Conservation (phyloP, 92 coral and sea anemone genomes). For the Bergia puertoricense region DNA sequence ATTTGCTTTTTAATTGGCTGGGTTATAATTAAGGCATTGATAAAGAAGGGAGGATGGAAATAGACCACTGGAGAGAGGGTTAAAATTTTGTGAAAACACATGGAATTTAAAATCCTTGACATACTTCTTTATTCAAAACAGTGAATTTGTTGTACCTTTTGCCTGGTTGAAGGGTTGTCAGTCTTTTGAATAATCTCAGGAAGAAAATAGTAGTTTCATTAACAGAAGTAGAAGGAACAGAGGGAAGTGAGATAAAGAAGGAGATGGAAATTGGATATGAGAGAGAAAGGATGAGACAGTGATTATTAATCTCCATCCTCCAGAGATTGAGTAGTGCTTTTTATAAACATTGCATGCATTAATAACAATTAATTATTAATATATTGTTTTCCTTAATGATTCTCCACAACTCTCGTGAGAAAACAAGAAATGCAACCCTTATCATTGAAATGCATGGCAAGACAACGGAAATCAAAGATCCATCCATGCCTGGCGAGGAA, state of each 20-base stretch:
- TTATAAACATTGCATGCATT: too few species aligned
- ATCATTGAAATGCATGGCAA: constrained; percentile 83
- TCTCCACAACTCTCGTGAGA: constrained; percentile 87
- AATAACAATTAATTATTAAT: not conserved
- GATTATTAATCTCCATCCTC: not conserved
- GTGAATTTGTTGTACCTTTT: too few species aligned
- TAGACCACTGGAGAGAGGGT: too few species aligned
- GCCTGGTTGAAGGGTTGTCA: too few species aligned
- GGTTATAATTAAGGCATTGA: too few species aligned
- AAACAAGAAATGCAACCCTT: constrained; percentile 79
- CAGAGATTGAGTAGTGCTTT: not conserved
- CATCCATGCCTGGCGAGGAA: constrained; percentile 63
- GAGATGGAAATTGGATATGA: not conserved
- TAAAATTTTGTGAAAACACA: too few species aligned
- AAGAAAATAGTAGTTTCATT: too few species aligned
- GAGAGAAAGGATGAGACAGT: not conserved
- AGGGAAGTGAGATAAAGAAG: not conserved
- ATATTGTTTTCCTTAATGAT: constrained; percentile 51
- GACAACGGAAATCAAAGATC: constrained; percentile 83
- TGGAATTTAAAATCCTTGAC: too few species aligned
- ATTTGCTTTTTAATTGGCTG: too few species aligned
- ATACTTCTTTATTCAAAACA: too few species aligned
- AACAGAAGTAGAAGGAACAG: not conserved
- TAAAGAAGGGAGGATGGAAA: too few species aligned
- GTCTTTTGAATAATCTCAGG: too few species aligned